A percentile compares a stretch with the other conserved stretches of the same genome.
These are phyloP conservation scores for Pteronura brasiliensis DNA, from an alignment of 2,113 vertebrate genomes.

Conservation along the genomic window DNA sequence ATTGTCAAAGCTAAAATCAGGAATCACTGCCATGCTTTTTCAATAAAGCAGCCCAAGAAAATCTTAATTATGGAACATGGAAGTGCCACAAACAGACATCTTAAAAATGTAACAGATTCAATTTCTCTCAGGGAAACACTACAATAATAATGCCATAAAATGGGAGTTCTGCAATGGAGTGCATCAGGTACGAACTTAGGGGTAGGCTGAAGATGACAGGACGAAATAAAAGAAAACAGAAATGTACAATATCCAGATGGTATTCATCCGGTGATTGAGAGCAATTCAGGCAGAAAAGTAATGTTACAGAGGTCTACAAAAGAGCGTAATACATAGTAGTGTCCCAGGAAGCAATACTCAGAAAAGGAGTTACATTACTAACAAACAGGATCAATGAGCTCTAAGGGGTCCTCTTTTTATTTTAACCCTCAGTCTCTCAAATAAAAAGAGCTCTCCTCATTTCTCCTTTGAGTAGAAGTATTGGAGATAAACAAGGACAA, in stretches of 20 bases:
- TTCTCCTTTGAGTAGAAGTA: neutral
- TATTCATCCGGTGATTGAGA: neutral
- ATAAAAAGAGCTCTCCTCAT: neutral
- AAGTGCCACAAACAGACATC: neutral
- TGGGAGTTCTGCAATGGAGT: neutral
- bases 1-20: slow-evolving; percentile 35
- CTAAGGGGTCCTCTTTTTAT: neutral
- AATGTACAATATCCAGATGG: neutral
- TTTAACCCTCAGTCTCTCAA: neutral
- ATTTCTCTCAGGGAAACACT: slow-evolving; percentile 9
- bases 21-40: neutral
- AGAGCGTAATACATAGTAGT: neutral
- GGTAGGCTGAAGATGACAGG: neutral
- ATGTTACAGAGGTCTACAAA: neutral
- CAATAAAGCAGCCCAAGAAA: slow-evolving; percentile 18
- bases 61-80: slow-evolving; percentile 27
- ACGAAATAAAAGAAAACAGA: slow-evolving; percentile 11
- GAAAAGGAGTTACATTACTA: neutral
- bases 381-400: neutral
- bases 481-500: neutral
- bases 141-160: slow-evolving; percentile 35
- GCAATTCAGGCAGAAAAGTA: neutral
- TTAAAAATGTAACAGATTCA: neutral
- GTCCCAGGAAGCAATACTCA: neutral
- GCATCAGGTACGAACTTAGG: neutral